These are phyloP conservation scores for Chiloscyllium punctatum DNA, from an alignment of 2,797 vertebrate genomes.

Conservation along the genomic window DNA sequence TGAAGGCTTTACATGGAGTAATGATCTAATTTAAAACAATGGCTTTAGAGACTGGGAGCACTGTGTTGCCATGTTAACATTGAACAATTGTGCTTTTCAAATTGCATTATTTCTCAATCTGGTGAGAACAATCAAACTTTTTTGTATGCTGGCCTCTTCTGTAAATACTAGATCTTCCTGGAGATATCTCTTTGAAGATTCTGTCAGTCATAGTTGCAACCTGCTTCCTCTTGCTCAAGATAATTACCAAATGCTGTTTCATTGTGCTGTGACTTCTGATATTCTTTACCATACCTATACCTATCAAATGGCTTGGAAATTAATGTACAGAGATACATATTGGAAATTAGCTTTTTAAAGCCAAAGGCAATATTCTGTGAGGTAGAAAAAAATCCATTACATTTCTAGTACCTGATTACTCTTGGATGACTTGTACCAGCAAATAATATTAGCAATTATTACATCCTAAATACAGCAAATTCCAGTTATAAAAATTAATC, in stretches of 20 bases:
- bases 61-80: background rate
- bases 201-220: constrained; percentile 43
- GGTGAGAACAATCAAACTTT: background rate
- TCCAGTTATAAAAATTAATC: constrained; percentile 53
- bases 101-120: background rate
- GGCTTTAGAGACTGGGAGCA: background rate
- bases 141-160: background rate
- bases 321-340: constrained; percentile 80
- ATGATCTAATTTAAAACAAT: background rate
- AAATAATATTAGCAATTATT: constrained; percentile 59
- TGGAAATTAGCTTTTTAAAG: constrained; percentile 86
- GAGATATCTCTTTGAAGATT: constrained; percentile 51
- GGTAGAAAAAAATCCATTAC: constrained; percentile 62
- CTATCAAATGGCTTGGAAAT: constrained; percentile 65
- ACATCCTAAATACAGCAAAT: constrained; percentile 53
- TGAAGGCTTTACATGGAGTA: background rate
- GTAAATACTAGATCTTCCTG: constrained; percentile 42
- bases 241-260: constrained; percentile 54
- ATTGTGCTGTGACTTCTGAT: constrained; percentile 42
- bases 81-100: background rate
- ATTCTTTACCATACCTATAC: constrained; percentile 47
- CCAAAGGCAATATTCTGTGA: constrained; percentile 74
- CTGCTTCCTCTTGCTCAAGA: constrained; percentile 51
- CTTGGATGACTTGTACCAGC: constrained; percentile 55
- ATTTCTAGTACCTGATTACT: constrained; percentile 60